A percentile compares a stretch with the other conserved stretches of the same genome.
These are phyloP conservation scores for Portunus trituberculatus DNA, from an alignment of 1,140 invertebrate genomes.

Conservation along the genomic window DNA sequence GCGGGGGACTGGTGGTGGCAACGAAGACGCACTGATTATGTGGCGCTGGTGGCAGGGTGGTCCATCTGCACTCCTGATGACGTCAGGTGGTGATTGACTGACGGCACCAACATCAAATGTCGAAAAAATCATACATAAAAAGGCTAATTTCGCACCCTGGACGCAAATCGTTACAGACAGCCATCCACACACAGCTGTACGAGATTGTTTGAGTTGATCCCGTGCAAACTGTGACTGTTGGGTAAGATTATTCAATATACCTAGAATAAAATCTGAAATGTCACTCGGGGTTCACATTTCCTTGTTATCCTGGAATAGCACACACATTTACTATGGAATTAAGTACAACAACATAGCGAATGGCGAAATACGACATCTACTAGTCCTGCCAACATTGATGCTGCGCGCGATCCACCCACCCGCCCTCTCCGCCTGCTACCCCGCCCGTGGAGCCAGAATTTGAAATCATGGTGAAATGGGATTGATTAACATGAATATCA, in stretches of 20 bases:
- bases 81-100: conserved; percentile 58
- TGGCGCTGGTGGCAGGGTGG: conserved; percentile 49
- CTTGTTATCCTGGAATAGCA: not conserved
- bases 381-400: not conserved
- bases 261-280: not conserved
- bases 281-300: not conserved
- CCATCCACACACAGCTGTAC: not conserved
- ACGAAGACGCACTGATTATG: conserved; percentile 3
- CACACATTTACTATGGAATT: not conserved
- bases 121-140: not conserved
- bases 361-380: not conserved
- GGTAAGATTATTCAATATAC: not conserved
- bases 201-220: not conserved
- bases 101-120: not conserved
- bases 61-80: conserved; percentile 64
- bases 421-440: not conserved
- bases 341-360: not conserved
- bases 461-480: not conserved
- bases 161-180: no score
- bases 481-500: not conserved
- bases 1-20: not conserved
- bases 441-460: not conserved
- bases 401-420: not conserved
- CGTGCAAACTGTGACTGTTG: not conserved
- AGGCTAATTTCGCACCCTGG: not conserved